Evolutionary conservation across 2,888 invertebrate species (phyloP), one percentile per base, ranked within the genome.

Genomic region (Tinea semifulvella): DNA sequence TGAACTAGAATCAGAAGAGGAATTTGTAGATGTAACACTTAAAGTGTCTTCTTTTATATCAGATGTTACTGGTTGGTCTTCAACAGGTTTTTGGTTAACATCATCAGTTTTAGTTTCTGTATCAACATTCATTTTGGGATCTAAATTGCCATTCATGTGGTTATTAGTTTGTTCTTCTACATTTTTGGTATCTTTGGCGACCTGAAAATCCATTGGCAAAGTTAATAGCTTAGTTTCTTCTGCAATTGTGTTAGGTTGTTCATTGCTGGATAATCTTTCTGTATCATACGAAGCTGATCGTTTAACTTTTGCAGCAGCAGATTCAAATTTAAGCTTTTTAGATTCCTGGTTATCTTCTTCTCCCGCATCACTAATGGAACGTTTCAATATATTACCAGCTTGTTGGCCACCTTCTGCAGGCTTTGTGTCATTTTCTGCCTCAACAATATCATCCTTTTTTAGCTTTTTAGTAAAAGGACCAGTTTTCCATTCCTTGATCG

Each of bases 1-100:
- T 6, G 85, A 85, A 52, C 85, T 85, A 22, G 85, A 85, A 43
- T 74, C 76, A 2, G 82, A 75, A 1, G 80, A 76, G 2, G 80
- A 74, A 1, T 73, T 64, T 5, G 77, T 71, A 4, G 69, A 69
- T 17, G 71, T 65, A 17, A 73, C 73, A 49, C 76, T 44, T 1
- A 69, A 63, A 52, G 63, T 71, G 4, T 72, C 72, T 13, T 62
- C 65, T 53, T 70, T 74, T 43, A 44, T 53, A 26, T 52, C 46
- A 46, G 52, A 57, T 47, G 58, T 42, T 5, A 14, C 3, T 36
- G 2, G 35, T 19, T 44, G 13, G 10, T 18, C 3, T 44, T 19
- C 20, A 10, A 8, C 3, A 20, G n/a, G 26, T 36, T 35, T 31
- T 1, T 53, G 51, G 45, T 52, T 48, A 13, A 52, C 51, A 46